Conservation (phyloP, 2,888 invertebrate genomes). For the Frankliniella fusca region DNA sequence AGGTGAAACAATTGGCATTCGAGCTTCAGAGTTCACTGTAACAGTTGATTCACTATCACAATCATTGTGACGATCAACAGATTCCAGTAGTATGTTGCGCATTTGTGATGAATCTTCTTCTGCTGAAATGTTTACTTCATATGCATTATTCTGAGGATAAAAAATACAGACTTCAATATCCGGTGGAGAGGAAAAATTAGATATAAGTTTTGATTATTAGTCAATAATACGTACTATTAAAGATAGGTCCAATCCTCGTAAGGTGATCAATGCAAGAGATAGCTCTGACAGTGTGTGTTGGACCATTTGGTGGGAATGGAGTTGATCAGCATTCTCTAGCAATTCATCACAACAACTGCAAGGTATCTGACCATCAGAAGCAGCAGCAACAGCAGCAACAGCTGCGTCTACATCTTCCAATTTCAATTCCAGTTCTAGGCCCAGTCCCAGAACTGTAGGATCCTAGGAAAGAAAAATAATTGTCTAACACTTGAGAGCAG, state of each 20-base stretch:
- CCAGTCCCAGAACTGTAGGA: background rate
- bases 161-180: background rate
- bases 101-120: background rate
- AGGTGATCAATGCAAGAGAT: conserved; percentile 34
- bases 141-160: background rate
- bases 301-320: conserved; percentile 36
- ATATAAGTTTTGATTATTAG: background rate
- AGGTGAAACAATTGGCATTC: background rate
- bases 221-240: background rate
- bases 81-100: background rate
- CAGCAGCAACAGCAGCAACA: conserved; percentile 1
- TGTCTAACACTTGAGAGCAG: too few relatives aligned
- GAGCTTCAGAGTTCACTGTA: conserved; percentile 16
- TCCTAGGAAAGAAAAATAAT: background rate
- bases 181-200: too few relatives aligned
- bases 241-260: conserved; percentile 30
- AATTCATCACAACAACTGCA: conserved; percentile 6
- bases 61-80: conserved; percentile 22
- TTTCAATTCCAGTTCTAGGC: background rate
- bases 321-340: background rate
- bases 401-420: background rate
- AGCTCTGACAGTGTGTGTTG: conserved; percentile 36
- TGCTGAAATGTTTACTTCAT: background rate
- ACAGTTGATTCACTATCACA: conserved; percentile 32
- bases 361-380: background rate